These are phyloP conservation scores for Leucoraja erinaceus DNA, from an alignment of 2,113 vertebrate species.

Conservation along the genomic window DNA sequence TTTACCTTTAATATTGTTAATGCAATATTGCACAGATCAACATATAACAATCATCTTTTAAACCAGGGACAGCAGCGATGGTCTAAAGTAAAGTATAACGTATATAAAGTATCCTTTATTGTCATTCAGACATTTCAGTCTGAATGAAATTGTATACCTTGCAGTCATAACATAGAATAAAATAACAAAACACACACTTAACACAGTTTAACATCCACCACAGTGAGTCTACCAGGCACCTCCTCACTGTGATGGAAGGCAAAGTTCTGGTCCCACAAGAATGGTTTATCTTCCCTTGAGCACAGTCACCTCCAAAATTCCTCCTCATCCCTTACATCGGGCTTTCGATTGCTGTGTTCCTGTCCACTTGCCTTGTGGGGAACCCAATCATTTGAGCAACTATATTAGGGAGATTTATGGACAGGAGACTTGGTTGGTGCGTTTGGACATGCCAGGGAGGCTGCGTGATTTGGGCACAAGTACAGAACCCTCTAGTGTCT, in stretches of 20 bases:
- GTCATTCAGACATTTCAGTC: too few species aligned
- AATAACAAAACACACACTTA: too few species aligned
- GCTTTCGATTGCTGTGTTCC: not conserved
- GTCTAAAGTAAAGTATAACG: too few species aligned
- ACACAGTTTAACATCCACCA: too few species aligned
- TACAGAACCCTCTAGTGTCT: not conserved
- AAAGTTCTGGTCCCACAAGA: not conserved
- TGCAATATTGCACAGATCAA: too few species aligned
- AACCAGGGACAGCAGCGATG: not conserved
- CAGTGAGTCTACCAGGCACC: too few species aligned
- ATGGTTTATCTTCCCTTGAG: not conserved
- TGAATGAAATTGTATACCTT: too few species aligned
- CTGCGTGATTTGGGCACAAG: not conserved
- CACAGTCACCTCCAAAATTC: not conserved
- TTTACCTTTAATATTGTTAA: too few species aligned
- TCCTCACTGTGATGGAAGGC: too few species aligned
- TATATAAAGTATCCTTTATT: too few species aligned
- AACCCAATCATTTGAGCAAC: not conserved
- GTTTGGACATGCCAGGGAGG: not conserved
- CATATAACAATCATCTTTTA: not conserved
- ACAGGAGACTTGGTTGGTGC: not conserved
- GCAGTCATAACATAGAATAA: too few species aligned
- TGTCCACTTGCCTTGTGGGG: too few species aligned
- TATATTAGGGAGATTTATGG: not conserved
- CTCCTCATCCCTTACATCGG: not conserved